A percentile compares a stretch with the other conserved stretches of the same genome.
Evolutionary conservation across 2,113 vertebrate species (phyloP).

Genomic region (Nycticorax nycticorax): DNA sequence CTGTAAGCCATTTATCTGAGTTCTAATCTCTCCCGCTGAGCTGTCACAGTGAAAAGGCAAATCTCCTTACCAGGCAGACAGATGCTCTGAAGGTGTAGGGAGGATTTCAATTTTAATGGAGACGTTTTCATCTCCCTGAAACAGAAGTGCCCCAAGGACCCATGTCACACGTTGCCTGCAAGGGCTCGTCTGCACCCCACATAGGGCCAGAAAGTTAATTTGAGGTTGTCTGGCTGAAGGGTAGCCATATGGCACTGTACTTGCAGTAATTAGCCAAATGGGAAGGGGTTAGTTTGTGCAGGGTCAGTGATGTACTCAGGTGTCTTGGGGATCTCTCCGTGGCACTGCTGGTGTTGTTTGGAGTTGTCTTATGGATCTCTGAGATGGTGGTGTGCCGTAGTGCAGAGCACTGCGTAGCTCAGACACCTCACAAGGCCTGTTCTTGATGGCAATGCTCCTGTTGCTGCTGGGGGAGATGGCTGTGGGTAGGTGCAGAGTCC

Average conservation of each 20-base stretch:
- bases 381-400: background rate
- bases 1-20: constrained; percentile 51
- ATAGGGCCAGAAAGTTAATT: background rate
- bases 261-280: background rate
- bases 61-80: constrained; percentile 36
- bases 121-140: constrained; percentile 17
- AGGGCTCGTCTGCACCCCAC: background rate
- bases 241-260: background rate
- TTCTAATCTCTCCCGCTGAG: constrained; percentile 43
- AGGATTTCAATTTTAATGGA: constrained; percentile 5
- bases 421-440: background rate
- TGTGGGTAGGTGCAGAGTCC: background rate
- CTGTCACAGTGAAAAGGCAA: constrained; percentile 49
- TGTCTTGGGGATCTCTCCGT: background rate
- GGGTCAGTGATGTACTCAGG: background rate
- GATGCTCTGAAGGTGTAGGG: constrained; percentile 36
- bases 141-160: background rate
- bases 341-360: background rate
- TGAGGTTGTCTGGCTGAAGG: background rate
- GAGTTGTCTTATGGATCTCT: background rate
- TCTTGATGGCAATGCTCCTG: background rate
- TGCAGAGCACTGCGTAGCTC: background rate
- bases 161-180: background rate
- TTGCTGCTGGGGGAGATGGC: background rate
- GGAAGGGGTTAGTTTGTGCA: background rate